A percentile compares a stretch with the other conserved stretches of the same genome.
Conservation (phyloP, 2,797 vertebrate species). For the Moxostoma hubbsi region DNA sequence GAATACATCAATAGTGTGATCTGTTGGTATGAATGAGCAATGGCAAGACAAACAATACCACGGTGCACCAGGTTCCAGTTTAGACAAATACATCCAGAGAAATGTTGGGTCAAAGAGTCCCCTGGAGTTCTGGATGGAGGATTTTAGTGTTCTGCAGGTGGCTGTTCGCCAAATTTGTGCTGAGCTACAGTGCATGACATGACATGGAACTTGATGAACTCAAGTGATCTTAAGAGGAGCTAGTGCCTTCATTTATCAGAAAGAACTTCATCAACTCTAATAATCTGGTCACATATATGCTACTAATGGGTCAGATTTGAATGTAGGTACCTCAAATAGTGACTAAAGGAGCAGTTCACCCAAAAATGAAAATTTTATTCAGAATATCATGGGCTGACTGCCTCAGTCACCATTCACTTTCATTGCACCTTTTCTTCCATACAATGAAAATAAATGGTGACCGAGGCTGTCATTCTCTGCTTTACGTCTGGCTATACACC, state of each 20-base stretch:
- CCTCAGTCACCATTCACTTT: too few relatives aligned
- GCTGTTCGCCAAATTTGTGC: slow-evolving; percentile 38
- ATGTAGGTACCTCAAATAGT: neutral
- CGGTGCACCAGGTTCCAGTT: slow-evolving; percentile 53
- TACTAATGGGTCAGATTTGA: neutral
- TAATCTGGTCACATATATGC: neutral
- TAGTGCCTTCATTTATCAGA: neutral
- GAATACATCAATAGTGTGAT: slow-evolving; percentile 51
- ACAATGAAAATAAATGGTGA: too few relatives aligned
- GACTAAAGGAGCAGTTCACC: too few relatives aligned
- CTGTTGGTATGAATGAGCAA: slow-evolving; percentile 48
- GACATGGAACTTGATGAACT: slow-evolving; percentile 29
- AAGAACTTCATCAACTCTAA: neutral
- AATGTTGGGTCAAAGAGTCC: slow-evolving; percentile 58
- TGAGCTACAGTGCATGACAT: slow-evolving; percentile 23
- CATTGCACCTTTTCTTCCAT: too few relatives aligned
- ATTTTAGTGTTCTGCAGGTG: slow-evolving; percentile 37
- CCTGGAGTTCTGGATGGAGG: slow-evolving; percentile 43
- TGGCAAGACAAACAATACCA: slow-evolving; percentile 59
- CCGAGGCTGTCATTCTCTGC: too few relatives aligned
- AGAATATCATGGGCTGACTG: too few relatives aligned
- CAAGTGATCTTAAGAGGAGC: neutral
- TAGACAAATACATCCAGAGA: slow-evolving; percentile 60
- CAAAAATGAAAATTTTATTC: too few relatives aligned
- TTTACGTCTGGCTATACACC: too few relatives aligned